Conservation (phyloP, 37 sponge, comb jelly and placozoan genomes). For the Agelas oroides region DNA sequence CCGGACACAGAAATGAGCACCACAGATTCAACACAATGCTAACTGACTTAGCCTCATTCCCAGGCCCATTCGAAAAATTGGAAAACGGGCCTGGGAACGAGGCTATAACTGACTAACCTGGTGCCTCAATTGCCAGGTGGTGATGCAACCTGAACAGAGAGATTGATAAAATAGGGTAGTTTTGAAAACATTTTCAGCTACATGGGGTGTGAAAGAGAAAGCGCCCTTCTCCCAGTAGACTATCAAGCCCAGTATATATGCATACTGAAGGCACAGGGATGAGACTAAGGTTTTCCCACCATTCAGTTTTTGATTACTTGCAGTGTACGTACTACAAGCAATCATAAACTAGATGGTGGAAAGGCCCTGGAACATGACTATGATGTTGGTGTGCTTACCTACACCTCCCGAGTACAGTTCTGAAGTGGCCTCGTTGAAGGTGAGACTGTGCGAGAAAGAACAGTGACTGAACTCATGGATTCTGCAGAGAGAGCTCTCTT, state of each 20-base stretch:
- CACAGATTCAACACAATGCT: neutral
- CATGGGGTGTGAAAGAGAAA: no score
- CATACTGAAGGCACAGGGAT: no score
- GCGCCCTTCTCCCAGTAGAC: no score
- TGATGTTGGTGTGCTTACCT: constrained; percentile 25
- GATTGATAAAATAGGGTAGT: neutral
- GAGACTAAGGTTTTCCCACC: no score
- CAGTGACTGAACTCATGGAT: no score
- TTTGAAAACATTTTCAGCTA: neutral
- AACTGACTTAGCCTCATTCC: no score
- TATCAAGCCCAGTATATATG: no score
- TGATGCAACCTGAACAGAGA: constrained; percentile 17
- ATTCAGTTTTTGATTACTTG: no score
- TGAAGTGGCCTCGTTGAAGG: constrained; percentile 32
- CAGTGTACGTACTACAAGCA: no score
- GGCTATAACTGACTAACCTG: constrained; percentile 14
- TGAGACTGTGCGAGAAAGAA: constrained; percentile 27
- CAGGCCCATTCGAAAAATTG: no score
- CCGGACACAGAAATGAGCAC: neutral
- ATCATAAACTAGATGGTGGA: neutral
- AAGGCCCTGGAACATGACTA: neutral
- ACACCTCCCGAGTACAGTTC: constrained; percentile 63
- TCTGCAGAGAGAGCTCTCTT: no score
- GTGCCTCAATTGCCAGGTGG: constrained; percentile 28
- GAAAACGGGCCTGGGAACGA: no score